These are phyloP conservation scores for Lasius platythorax DNA, from an alignment of 2,888 invertebrate species.

Conservation along the genomic window DNA sequence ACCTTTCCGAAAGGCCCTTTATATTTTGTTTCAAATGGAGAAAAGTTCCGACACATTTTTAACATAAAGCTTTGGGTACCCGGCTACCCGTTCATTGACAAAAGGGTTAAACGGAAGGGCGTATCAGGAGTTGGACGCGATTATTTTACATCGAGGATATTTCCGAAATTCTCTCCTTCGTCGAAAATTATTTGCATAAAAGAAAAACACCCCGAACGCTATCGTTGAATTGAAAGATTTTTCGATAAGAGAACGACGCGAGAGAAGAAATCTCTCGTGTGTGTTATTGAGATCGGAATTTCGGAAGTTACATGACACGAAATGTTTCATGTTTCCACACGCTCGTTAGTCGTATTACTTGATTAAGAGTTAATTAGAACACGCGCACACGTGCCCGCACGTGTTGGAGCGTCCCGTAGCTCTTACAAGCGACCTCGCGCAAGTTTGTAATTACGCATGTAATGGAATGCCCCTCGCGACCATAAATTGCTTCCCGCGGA, in stretches of 20 bases:
- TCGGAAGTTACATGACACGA: constrained; percentile 27
- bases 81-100: too few relatives aligned
- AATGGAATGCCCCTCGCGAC: constrained; percentile 7
- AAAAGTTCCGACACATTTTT: too few relatives aligned
- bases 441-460: constrained; percentile 48
- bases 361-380: constrained; percentile 44
- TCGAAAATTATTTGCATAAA: neutral
- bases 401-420: neutral
- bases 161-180: neutral
- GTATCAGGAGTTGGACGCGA: neutral
- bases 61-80: too few relatives aligned
- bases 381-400: neutral
- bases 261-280: constrained; percentile 2
- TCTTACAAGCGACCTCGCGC: constrained; percentile 27
- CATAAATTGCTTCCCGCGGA: constrained; percentile 17
- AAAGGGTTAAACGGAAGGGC: too few relatives aligned
- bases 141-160: neutral
- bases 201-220: neutral
- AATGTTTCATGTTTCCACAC: constrained; percentile 30
- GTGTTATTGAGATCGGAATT: constrained; percentile 32
- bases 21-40: too few relatives aligned
- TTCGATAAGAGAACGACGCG: neutral
- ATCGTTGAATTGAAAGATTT: neutral
- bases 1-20: too few relatives aligned
- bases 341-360: constrained; percentile 51